Evolutionary conservation across 1,140 invertebrate genomes (phyloP), one percentile per base, ranked within the genome.

Genomic region (Drosophila pandora): DNA sequence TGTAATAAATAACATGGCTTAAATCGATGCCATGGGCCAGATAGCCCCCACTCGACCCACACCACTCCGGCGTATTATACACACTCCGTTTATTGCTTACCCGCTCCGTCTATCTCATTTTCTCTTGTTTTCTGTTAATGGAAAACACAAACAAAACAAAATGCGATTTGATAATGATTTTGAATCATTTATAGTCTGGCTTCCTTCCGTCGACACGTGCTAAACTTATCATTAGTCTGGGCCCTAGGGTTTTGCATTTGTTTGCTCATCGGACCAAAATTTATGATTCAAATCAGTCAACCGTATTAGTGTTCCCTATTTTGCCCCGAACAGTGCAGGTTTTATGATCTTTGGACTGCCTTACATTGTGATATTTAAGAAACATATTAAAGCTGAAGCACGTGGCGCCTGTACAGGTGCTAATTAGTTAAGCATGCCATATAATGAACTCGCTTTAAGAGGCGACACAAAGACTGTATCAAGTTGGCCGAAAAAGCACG

Each of bases 361-460:
- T 39, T 61, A 21, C 50, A 37, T 37, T 37, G 10, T 37, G 25
- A 37, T 23, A 37, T 22, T 43, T 56, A n/a, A 45, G 39, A 25
- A 12, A 8, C 10, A 61, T 54, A 22, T 47, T 10, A 63, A 70
- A 76, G 28, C 41, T 22, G 54, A 49, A 62, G 64, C 73, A 82
- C 60, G 50, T 67, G 45, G 25, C 79, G 55, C 56, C 71, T 30
- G 22, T 25, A 8, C 48, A 34, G 49, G 69, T 88, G 82, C 5
- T 88, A 82, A 87, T 79, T 65, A 30, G 56, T 45, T 82, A 72
- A 75, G 82, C 82, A 85, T 85, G 82, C 82, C 82, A 75, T 69
- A 71, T 59, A 71, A 56, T 60, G 65, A 70, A 70, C 61, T 62
- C 28, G 48, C 56, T 53, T 57, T 45, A 25, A 49, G 10, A 61